Base-by-base conservation (phyloP, 1,140 invertebrate genomes). In the Ctenoplectra terminalis region DNA sequence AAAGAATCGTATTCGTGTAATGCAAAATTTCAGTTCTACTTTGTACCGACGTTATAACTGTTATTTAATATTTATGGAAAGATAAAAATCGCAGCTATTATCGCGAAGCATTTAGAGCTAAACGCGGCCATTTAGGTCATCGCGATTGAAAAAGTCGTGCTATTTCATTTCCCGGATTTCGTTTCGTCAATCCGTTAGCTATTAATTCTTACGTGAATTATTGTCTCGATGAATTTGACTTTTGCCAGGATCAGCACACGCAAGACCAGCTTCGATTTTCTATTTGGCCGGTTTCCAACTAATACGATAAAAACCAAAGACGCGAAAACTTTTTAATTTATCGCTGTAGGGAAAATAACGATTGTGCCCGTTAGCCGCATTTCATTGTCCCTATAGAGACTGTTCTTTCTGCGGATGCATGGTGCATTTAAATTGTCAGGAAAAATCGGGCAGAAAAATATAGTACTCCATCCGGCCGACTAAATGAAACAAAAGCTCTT, bases 261-360 rank as follows among this genome's bases (percentile, higher is more conserved):
- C 48, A 64, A 73, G 37, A 77, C 56, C 46, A 63, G 46, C 73
- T 84, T 75, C 72, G 58, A 81, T 71, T 81, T 85, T 70, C 64
- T 58, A 69, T 74, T 67, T 86, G 84, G 83, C 84, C 29, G 23
- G 20, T 29, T 46, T 76, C 72, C 84, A 86, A 76, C 54, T 81
- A 81, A 84, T 81, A 83, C 76, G 52, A 48, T 54, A 37, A 66
- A n/a, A 77, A 72, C 69, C 26, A 52, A 67, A 56, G 64, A 85
- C n/a, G 46, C 66, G 72, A 67, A 66, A 81, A 75, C 56, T 75
- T 79, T 83, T 69, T 58, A 72, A 52, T 81, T 75, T 79, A 82
- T 78, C 58, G 71, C 72, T 66, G 46, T 34, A 29, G 72, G 71
- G 34, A 23, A 48, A 73, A 31, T 43, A 83, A 82, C 82, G 77